Conservation (phyloP, 64 coral and sea anemone genomes). For the Stichodactyla mertensii region DNA sequence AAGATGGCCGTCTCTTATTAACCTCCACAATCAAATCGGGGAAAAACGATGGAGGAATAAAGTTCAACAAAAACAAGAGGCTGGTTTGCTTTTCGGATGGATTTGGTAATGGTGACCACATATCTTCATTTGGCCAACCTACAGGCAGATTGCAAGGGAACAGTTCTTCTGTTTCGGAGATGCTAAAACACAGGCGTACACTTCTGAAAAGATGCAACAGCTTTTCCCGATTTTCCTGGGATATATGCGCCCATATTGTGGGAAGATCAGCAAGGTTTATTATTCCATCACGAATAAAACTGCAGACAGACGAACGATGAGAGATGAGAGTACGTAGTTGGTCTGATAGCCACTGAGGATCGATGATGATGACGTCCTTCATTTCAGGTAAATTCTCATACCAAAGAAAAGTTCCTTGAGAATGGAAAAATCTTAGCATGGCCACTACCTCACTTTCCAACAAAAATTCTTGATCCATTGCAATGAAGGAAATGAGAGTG, state of each 20-base stretch:
- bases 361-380: conserved; percentile 57
- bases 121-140: conserved; percentile 32
- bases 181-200: conserved; percentile 54
- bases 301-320: conserved; percentile 29
- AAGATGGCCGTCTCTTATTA: conserved; percentile 2
- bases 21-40: conserved; percentile 43
- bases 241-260: conserved; percentile 51
- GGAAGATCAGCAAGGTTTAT: conserved; percentile 48
- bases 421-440: conserved; percentile 78
- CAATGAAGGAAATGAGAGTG: neutral
- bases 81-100: conserved; percentile 47
- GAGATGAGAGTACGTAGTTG: conserved; percentile 66
- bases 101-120: conserved; percentile 42
- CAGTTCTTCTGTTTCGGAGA: conserved; percentile 56
- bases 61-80: conserved; percentile 64
- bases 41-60: conserved; percentile 78
- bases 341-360: conserved; percentile 68
- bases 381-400: conserved; percentile 68
- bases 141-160: conserved; percentile 70
- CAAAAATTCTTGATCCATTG: no score
- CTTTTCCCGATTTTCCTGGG: conserved; percentile 26
- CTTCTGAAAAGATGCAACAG: conserved; percentile 63
- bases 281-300: conserved; percentile 31
- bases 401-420: conserved; percentile 76
- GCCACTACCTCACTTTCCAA: conserved; percentile 43